phyloP scores from a whole-genome alignment of 92 coral and sea anemone genomes.

The Epizoanthus fatuus region DNA sequence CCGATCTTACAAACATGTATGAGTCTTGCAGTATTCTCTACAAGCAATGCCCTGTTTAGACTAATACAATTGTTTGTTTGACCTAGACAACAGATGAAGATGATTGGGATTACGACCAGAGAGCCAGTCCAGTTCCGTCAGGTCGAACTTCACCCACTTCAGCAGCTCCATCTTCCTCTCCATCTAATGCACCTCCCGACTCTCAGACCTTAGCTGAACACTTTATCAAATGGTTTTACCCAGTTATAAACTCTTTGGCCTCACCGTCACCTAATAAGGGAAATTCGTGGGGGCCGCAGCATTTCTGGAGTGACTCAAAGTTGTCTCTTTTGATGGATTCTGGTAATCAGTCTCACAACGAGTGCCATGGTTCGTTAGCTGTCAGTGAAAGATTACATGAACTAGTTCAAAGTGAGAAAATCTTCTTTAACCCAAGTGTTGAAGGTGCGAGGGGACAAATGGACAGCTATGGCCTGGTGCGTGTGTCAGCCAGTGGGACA shows the following conservation, averaged over 20 bases:
- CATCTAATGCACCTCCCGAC: constrained; percentile 39
- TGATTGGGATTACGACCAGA: too few species aligned
- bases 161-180: background rate
- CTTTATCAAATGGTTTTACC: constrained; percentile 92
- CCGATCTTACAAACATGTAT: too few species aligned
- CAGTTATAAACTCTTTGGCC: constrained; percentile 66
- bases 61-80: too few species aligned
- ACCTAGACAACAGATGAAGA: too few species aligned
- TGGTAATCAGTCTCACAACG: constrained; percentile 56
- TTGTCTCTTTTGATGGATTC: constrained; percentile 78
- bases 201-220: constrained; percentile 82
- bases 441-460: constrained; percentile 80
- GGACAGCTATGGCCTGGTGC: constrained; percentile 88
- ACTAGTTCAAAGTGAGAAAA: constrained; percentile 80
- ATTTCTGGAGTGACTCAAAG: constrained; percentile 94
- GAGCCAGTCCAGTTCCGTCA: too few species aligned
- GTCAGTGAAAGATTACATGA: constrained; percentile 86
- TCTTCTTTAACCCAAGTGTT: constrained; percentile 82
- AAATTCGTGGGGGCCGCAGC: constrained; percentile 92
- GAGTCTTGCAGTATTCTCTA: too few species aligned
- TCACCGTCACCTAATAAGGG: constrained; percentile 13
- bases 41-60: too few species aligned
- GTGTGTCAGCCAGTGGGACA: constrained; percentile 91
- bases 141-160: background rate
- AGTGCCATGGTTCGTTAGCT: constrained; percentile 83